Conservation (phyloP, 2,888 invertebrate species). For the Agrotis clavis region DNA sequence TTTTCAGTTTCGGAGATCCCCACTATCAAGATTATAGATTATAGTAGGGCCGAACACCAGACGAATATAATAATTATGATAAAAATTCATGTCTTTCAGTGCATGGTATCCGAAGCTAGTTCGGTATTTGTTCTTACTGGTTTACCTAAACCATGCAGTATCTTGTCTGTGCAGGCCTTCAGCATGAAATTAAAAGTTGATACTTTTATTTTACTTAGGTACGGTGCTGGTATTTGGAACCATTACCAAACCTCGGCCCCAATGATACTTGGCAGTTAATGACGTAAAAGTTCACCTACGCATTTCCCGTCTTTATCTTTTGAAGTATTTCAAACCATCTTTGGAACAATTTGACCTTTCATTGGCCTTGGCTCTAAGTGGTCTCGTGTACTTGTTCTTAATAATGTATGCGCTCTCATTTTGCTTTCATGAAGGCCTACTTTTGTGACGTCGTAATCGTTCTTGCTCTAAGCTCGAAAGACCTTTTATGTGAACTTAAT, state of each 20-base stretch:
- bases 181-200: constrained; percentile 64
- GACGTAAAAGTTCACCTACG: constrained; percentile 39
- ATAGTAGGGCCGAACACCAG: no score
- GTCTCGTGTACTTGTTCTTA: constrained; percentile 36
- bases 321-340: constrained; percentile 40
- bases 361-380: constrained; percentile 47
- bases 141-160: background rate
- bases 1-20: no score
- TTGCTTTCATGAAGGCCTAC: constrained; percentile 32
- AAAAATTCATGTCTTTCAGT: no score
- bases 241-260: constrained; percentile 26
- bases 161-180: no score
- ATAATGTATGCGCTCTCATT: constrained; percentile 38
- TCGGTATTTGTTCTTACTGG: background rate
- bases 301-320: constrained; percentile 32
- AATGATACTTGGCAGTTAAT: constrained; percentile 13
- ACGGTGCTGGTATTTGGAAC: constrained; percentile 40
- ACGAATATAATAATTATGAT: no score
- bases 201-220: constrained; percentile 53
- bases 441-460: constrained; percentile 33
- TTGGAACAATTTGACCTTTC: constrained; percentile 53
- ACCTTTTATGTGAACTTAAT: constrained; percentile 13
- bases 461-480: constrained; percentile 4
- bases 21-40: no score
- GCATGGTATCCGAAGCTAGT: no score